phyloP scores from a whole-genome alignment of 1,140 invertebrate species.

The Cydia splendana region DNA sequence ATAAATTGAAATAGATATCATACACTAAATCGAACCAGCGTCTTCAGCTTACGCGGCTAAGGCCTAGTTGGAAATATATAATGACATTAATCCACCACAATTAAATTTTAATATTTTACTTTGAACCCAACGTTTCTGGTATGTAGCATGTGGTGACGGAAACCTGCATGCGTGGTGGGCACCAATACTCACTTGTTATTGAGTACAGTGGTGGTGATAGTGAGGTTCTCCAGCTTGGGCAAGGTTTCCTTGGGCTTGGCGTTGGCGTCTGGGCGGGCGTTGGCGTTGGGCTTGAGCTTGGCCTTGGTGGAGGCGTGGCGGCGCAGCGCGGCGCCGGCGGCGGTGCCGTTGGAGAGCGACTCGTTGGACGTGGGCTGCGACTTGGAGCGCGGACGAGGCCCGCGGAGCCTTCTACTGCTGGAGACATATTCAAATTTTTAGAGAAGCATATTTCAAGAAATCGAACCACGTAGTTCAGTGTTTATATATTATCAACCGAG shows the following conservation, averaged over 20 bases:
- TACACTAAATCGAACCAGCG: too few relatives aligned
- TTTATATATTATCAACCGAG: too few relatives aligned
- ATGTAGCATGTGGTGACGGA: too few relatives aligned
- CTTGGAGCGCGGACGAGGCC: slow-evolving; percentile 59
- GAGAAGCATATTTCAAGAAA: too few relatives aligned
- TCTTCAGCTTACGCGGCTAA: too few relatives aligned
- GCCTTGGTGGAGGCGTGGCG: slow-evolving; percentile 64
- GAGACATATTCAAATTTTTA: not conserved
- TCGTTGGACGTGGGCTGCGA: slow-evolving; percentile 66
- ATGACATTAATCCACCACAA: too few relatives aligned
- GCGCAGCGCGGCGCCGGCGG: slow-evolving; percentile 43
- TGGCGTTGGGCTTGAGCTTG: slow-evolving; percentile 39
- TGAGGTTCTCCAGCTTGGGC: slow-evolving; percentile 63
- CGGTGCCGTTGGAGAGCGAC: slow-evolving; percentile 48
- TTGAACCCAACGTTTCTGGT: too few relatives aligned
- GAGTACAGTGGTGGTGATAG: slow-evolving; percentile 56
- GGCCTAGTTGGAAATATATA: too few relatives aligned
- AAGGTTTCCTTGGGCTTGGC: slow-evolving; percentile 47
- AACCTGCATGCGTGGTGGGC: too few relatives aligned
- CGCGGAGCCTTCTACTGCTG: slow-evolving; percentile 45
- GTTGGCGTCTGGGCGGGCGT: not conserved
- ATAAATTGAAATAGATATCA: too few relatives aligned
- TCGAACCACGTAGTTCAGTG: too few relatives aligned
- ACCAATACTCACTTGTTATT: slow-evolving; percentile 55
- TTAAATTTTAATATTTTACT: too few relatives aligned